These are phyloP conservation scores for Drosophila meridiana DNA, from an alignment of 2,888 invertebrate species.

Conservation along the genomic window DNA sequence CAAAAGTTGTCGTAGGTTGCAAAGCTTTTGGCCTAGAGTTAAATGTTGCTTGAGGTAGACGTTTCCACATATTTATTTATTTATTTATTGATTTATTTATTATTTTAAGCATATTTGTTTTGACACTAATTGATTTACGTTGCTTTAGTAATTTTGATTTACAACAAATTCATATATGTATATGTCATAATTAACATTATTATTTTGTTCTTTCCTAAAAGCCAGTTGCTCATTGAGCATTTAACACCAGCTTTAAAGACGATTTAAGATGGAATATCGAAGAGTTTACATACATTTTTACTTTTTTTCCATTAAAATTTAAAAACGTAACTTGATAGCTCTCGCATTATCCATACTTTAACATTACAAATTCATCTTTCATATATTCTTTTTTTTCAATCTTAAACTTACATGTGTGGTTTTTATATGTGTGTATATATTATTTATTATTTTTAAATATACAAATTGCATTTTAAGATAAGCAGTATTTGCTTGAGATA, in stretches of 20 bases:
- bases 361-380: conserved; percentile 23
- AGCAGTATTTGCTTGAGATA: conserved; percentile 27
- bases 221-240: conserved; percentile 36
- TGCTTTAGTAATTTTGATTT: conserved; percentile 72
- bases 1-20: conserved; percentile 52
- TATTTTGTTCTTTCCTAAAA: conserved; percentile 33
- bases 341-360: conserved; percentile 25
- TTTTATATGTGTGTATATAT: conserved; percentile 8
- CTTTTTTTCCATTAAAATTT: conserved; percentile 15
- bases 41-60: background rate
- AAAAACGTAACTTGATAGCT: conserved; percentile 34
- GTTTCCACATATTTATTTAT: conserved; percentile 28
- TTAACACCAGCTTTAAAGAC: conserved; percentile 49
- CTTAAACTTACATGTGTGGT: conserved; percentile 1
- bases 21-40: conserved; percentile 39
- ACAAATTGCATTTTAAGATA: conserved; percentile 26
- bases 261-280: conserved; percentile 50
- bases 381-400: conserved; percentile 1
- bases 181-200: conserved; percentile 51
- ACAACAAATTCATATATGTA: conserved; percentile 61
- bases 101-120: conserved; percentile 57
- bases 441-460: conserved; percentile 19
- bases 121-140: conserved; percentile 76
- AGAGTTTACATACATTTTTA: conserved; percentile 44
- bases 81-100: conserved; percentile 31